Conservation (phyloP, 2,797 vertebrate species). For the Cossypha niveicapilla region DNA sequence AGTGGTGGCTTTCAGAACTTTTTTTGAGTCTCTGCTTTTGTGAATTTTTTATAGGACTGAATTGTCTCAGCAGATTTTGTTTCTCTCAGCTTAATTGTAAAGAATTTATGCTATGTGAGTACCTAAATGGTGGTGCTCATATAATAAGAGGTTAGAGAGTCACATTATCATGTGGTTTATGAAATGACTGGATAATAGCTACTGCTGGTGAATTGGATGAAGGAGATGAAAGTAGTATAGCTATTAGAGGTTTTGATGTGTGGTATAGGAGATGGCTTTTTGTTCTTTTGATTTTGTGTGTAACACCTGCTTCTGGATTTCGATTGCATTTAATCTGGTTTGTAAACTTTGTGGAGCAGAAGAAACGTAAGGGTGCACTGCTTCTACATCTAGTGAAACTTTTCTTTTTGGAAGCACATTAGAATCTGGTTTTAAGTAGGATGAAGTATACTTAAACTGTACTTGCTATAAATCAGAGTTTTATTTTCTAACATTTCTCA, state of each 20-base stretch:
- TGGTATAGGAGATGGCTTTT: background rate
- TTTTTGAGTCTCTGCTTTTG: background rate
- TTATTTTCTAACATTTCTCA: constrained; percentile 1
- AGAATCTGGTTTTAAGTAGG: background rate
- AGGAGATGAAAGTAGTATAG: background rate
- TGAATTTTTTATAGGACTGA: background rate
- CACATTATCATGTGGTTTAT: background rate
- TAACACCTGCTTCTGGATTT: background rate
- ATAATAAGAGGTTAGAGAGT: background rate
- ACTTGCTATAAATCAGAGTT: background rate
- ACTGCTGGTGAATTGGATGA: background rate
- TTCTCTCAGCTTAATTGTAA: background rate
- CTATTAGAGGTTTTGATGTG: background rate
- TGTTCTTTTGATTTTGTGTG: background rate
- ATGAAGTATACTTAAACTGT: background rate
- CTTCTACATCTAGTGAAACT: background rate
- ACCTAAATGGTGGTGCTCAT: background rate
- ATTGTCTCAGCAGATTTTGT: background rate
- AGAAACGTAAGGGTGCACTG: background rate
- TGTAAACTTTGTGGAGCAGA: background rate
- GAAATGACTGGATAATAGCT: background rate
- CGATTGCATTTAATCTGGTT: background rate
- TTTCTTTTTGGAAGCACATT: background rate
- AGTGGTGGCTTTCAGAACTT: background rate
- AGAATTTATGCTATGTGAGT: background rate